These are phyloP conservation scores for Nycticebus coucang DNA, from an alignment of 2,113 vertebrate genomes.

Conservation along the genomic window DNA sequence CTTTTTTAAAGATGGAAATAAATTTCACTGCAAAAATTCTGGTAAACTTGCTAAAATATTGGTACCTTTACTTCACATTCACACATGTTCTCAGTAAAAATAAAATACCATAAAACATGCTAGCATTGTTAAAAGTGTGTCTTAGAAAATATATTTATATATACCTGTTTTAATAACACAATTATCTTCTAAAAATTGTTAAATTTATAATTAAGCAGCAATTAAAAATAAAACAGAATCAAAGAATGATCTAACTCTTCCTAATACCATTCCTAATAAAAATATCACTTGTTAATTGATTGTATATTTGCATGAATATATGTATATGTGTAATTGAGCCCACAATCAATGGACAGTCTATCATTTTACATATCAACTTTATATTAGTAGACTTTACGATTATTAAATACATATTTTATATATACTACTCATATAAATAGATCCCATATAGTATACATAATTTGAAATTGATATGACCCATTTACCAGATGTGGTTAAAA, in stretches of 20 bases:
- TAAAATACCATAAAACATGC: background rate
- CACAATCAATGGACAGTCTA: background rate
- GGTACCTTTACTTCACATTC: background rate
- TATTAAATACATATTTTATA: background rate
- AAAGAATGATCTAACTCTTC: background rate
- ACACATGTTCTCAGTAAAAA: conserved; percentile 1
- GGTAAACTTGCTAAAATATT: conserved; percentile 21
- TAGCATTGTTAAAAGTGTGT: background rate
- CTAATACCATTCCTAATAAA: background rate
- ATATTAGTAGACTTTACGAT: background rate
- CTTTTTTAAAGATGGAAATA: conserved; percentile 15
- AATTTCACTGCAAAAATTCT: background rate
- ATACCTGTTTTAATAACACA: background rate
- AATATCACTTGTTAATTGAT: background rate
- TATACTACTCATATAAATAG: background rate
- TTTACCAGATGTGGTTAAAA: background rate
- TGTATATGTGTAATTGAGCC: background rate
- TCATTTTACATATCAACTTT: background rate
- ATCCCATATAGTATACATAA: background rate
- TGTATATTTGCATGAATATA: background rate
- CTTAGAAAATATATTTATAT: background rate
- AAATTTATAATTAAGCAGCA: background rate
- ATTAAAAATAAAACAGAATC: background rate
- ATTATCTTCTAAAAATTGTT: background rate
- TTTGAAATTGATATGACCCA: background rate